phyloP scores from a whole-genome alignment of 2,888 invertebrate species.

The Rhimphoctona megacephalus region DNA sequence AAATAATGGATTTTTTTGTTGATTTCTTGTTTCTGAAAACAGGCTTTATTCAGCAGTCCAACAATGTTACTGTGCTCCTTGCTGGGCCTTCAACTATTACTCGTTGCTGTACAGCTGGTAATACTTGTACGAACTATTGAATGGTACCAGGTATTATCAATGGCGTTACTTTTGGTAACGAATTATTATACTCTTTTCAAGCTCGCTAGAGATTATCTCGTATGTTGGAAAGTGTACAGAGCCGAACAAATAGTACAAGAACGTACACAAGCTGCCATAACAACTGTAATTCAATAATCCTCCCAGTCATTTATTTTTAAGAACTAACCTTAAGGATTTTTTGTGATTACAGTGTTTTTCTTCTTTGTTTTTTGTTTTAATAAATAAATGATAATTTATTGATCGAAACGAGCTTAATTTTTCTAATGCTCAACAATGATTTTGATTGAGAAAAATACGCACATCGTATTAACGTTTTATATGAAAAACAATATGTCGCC shows the following conservation, averaged over 20 bases:
- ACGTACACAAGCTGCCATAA: conserved; percentile 82
- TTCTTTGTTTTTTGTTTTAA: conserved; percentile 40
- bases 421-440: conserved; percentile 2
- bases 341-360: conserved; percentile 56
- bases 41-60: conserved; percentile 96
- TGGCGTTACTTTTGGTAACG: conserved; percentile 93
- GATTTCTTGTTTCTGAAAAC: conserved; percentile 81
- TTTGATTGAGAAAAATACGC: not conserved
- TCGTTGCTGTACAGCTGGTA: conserved; percentile 92
- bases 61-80: conserved; percentile 91
- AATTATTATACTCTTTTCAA: conserved; percentile 97
- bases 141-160: conserved; percentile 96
- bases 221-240: conserved; percentile 93
- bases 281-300: conserved; percentile 65
- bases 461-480: conserved; percentile 22
- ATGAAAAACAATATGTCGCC: conserved; percentile 22
- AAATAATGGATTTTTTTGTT: conserved; percentile 25
- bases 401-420: conserved; percentile 35
- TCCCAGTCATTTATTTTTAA: conserved; percentile 57
- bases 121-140: conserved; percentile 92
- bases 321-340: conserved; percentile 55
- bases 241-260: conserved; percentile 90
- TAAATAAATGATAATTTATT: conserved; percentile 57
- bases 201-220: conserved; percentile 93
- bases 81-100: conserved; percentile 89